These are phyloP conservation scores for Monopterus albus DNA, from an alignment of 2,113 vertebrate species.

Conservation along the genomic window DNA sequence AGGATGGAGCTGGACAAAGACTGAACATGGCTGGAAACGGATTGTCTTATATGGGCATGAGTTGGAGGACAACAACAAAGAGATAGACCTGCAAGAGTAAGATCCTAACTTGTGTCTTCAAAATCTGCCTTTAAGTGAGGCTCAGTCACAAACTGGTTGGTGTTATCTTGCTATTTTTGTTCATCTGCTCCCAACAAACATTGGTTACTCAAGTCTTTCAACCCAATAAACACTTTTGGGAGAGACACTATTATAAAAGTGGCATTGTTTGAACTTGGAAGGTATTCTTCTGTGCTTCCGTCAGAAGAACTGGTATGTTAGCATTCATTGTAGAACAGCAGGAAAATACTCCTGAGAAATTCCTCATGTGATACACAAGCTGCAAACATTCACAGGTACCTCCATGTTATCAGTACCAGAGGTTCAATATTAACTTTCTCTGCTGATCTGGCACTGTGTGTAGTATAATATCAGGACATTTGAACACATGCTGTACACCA, in stretches of 20 bases:
- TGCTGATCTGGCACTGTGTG: background rate
- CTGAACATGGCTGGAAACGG: conserved; percentile 95
- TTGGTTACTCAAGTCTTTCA: conserved; percentile 6
- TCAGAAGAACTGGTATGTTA: background rate
- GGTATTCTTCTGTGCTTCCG: background rate
- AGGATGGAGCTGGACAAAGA: conserved; percentile 97
- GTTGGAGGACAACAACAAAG: conserved; percentile 76
- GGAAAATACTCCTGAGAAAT: background rate
- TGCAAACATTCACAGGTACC: background rate
- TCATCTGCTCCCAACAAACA: too few relatives aligned
- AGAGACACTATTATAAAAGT: background rate
- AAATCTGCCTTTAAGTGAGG: background rate
- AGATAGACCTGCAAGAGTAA: conserved; percentile 78
- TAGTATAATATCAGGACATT: background rate
- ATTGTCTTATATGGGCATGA: conserved; percentile 84
- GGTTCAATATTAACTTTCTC: background rate
- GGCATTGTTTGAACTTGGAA: background rate
- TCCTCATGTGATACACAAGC: background rate
- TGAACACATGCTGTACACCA: background rate
- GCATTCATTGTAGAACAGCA: conserved; percentile 1
- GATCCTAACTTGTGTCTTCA: conserved; percentile 6
- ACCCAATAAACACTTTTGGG: background rate
- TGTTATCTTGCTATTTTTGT: too few relatives aligned
- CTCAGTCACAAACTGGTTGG: too few relatives aligned
- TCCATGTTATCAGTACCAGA: background rate